A percentile compares a stretch with the other conserved stretches of the same genome.
These are phyloP conservation scores for Taeniopygia guttata DNA, from an alignment of 2,797 vertebrate genomes.

Conservation along the genomic window DNA sequence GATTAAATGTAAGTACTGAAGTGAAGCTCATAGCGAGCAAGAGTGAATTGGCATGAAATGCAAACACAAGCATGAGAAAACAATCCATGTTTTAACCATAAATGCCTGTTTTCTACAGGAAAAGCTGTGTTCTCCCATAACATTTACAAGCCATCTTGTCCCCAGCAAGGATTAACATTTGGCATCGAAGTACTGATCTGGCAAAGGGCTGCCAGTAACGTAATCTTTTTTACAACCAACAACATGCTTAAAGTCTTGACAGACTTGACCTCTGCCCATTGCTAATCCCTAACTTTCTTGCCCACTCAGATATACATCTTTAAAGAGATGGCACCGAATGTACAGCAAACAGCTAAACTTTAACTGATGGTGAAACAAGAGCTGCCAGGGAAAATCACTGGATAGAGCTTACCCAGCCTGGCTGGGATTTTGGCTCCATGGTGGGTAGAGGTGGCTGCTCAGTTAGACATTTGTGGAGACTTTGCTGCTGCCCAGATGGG, in stretches of 20 bases:
- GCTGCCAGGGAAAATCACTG: not conserved
- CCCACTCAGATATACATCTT: constrained; percentile 53
- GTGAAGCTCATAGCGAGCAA: not conserved
- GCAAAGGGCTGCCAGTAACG: constrained; percentile 68
- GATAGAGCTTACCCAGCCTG: not conserved
- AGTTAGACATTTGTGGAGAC: not conserved
- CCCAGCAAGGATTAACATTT: constrained; percentile 78
- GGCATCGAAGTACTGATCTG: constrained; percentile 67
- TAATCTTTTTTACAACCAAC: constrained; percentile 70
- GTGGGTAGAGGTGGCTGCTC: not conserved
- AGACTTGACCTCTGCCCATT: constrained; percentile 45
- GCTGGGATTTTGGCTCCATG: not conserved
- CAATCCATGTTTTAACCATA: constrained; percentile 62
- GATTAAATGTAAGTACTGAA: constrained; percentile 39
- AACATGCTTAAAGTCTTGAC: constrained; percentile 61
- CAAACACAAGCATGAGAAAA: constrained; percentile 66
- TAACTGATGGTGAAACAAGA: not conserved
- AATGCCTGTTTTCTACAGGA: constrained; percentile 67
- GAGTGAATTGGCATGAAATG: constrained; percentile 65
- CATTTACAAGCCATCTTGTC: constrained; percentile 77
- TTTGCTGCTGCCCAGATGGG: not conserved
- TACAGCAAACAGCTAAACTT: not conserved
- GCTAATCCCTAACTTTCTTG: constrained; percentile 55
- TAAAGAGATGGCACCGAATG: not conserved
- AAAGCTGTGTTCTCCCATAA: constrained; percentile 69